phyloP scores from a whole-genome alignment of 2,113 vertebrate species.

The Columbina picui region DNA sequence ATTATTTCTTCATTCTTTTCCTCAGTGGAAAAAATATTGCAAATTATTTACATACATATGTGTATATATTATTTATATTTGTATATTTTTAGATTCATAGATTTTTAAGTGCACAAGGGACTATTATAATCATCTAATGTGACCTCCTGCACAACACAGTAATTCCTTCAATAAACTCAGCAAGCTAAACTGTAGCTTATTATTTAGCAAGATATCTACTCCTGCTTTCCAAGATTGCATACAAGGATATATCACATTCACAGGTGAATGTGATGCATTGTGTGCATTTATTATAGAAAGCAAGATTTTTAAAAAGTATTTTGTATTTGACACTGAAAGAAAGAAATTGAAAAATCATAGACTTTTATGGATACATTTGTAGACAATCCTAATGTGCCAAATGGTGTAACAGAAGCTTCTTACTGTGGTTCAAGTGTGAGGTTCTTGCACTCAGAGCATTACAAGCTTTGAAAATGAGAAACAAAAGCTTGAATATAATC shows the following conservation, averaged over 20 bases:
- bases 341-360: not conserved
- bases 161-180: not conserved
- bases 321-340: not conserved
- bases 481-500: not conserved
- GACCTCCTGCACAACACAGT: not conserved
- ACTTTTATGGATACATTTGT: not conserved
- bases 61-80: not conserved
- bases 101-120: not conserved
- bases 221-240: not conserved
- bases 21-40: not conserved
- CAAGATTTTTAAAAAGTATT: not conserved
- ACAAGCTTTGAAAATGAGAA: not conserved
- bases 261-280: not conserved
- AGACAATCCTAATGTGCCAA: not conserved
- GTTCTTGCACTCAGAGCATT: not conserved
- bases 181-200: not conserved
- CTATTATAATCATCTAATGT: not conserved
- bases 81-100: not conserved
- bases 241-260: not conserved
- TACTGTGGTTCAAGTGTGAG: not conserved
- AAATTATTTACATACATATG: not conserved
- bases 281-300: not conserved
- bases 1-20: not conserved
- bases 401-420: not conserved
- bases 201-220: not conserved